phyloP scores from a whole-genome alignment of 2,113 vertebrate genomes.

The Ptilorrhoa leucosticta region DNA sequence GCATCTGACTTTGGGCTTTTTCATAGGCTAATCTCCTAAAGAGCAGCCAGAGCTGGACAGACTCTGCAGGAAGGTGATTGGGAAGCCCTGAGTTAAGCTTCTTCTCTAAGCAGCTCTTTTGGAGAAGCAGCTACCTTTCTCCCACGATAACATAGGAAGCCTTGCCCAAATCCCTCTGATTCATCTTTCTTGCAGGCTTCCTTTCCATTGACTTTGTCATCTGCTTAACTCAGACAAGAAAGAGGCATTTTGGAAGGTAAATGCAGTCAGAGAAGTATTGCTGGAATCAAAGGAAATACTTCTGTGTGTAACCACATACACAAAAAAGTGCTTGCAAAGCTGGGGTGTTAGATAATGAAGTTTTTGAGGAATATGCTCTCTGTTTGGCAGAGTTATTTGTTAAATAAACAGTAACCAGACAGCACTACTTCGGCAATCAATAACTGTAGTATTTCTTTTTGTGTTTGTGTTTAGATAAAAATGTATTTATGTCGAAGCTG shows the following conservation, averaged over 20 bases:
- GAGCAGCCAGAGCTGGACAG: neutral
- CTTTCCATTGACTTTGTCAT: neutral
- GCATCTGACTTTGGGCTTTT: neutral
- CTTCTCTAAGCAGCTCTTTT: neutral
- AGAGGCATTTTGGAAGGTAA: conserved; percentile 31
- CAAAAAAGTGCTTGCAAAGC: neutral
- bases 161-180: neutral
- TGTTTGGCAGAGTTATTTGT: conserved; percentile 12
- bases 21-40: neutral
- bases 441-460: neutral
- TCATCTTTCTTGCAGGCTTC: neutral
- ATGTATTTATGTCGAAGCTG: neutral
- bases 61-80: neutral
- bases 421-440: neutral
- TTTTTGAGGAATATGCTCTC: conserved; percentile 11
- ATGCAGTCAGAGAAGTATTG: neutral
- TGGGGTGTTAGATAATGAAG: conserved; percentile 15
- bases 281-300: neutral
- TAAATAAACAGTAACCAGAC: neutral
- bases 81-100: neutral
- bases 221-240: neutral
- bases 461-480: conserved; percentile 23
- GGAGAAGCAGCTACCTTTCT: neutral
- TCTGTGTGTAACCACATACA: neutral
- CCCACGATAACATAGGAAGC: neutral